Conservation (phyloP, 2,113 vertebrate genomes). For the Pholis gunnellus region DNA sequence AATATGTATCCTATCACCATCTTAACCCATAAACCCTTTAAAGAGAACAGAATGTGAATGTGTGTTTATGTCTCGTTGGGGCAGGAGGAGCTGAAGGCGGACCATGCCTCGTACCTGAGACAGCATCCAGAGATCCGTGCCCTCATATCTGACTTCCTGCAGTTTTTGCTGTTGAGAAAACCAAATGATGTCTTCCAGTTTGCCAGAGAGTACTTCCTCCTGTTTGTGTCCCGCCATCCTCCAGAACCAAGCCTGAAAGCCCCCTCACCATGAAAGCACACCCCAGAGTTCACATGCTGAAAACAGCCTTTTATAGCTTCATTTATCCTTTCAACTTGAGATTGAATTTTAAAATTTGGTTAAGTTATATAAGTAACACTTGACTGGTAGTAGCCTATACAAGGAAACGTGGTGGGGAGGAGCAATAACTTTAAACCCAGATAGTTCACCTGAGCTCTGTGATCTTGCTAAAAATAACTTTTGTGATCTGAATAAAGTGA, state of each 20-base stretch:
- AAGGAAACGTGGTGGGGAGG: not conserved
- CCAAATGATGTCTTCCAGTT: slow-evolving; percentile 87
- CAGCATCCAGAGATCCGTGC: slow-evolving; percentile 89
- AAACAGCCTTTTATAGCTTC: not conserved
- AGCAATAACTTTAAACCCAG: not conserved
- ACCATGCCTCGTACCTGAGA: slow-evolving; percentile 85
- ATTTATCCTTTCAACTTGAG: not conserved
- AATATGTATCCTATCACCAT: not conserved
- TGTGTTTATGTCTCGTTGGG: slow-evolving; percentile 19
- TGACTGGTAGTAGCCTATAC: not conserved
- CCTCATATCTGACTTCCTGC: slow-evolving; percentile 91
- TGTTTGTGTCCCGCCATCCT: slow-evolving; percentile 65
- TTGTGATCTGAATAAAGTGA: slow-evolving; percentile 1
- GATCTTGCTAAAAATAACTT: not conserved
- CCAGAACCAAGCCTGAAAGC: slow-evolving; percentile 34
- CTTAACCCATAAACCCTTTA: not conserved
- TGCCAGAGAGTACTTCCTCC: slow-evolving; percentile 87
- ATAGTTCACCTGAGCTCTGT: slow-evolving; percentile 11
- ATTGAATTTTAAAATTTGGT: not conserved
- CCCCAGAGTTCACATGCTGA: too few species aligned
- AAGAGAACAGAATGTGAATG: not conserved
- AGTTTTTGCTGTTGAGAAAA: slow-evolving; percentile 90
- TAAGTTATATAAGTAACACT: not conserved
- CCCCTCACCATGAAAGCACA: slow-evolving; percentile 20
- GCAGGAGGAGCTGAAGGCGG: slow-evolving; percentile 88